Conservation (phyloP, 2,888 invertebrate genomes). For the Lepeophtheirus nordmannii region DNA sequence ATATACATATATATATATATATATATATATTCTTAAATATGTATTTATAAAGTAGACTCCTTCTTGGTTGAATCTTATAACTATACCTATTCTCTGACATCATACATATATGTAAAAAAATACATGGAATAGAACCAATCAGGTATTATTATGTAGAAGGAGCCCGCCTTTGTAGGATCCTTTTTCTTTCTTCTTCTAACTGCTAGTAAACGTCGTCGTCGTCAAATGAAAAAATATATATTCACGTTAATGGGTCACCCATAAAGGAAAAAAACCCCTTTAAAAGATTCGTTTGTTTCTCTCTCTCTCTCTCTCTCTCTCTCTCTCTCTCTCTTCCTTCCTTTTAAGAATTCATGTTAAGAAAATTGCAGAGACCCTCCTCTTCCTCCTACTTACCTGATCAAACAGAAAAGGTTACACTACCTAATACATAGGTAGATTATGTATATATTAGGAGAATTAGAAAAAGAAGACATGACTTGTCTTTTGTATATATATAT, state of each 20-base stretch:
- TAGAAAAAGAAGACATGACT: background rate
- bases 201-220: background rate
- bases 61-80: too few relatives aligned
- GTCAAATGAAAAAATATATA: background rate
- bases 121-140: background rate
- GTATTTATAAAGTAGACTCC: too few relatives aligned
- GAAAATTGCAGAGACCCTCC: too few relatives aligned
- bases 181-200: background rate
- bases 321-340: background rate
- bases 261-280: background rate
- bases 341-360: background rate
- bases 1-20: too few relatives aligned
- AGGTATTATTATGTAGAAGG: background rate
- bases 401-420: too few relatives aligned
- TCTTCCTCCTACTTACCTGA: too few relatives aligned
- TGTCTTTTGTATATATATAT: background rate
- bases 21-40: too few relatives aligned
- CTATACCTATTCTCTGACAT: too few relatives aligned
- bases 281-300: background rate
- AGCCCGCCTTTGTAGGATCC: background rate
- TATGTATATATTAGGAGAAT: too few relatives aligned
- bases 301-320: background rate
- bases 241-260: conserved; percentile 5
- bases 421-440: too few relatives aligned
- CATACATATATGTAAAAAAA: too few relatives aligned